Conservation (phyloP, 2,888 invertebrate species). For the Lypha dubia region DNA sequence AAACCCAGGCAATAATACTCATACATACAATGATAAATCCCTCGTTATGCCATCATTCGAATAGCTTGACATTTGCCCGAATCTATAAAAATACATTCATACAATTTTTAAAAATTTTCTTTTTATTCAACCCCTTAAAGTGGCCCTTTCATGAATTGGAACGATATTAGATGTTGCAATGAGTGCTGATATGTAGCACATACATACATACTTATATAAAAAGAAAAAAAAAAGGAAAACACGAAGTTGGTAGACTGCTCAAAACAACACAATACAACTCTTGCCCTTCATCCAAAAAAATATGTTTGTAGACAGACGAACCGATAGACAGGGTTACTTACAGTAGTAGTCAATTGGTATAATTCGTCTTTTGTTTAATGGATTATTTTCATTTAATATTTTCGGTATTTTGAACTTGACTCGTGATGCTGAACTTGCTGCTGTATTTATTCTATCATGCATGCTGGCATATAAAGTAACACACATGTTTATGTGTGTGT, state of each 20-base stretch:
- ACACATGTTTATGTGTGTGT: neutral
- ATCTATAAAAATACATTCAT: conserved; percentile 35
- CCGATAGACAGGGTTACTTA: conserved; percentile 60
- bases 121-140: conserved; percentile 61
- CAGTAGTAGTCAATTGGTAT: conserved; percentile 69
- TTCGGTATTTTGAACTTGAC: conserved; percentile 70
- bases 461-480: conserved; percentile 40
- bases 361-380: conserved; percentile 71
- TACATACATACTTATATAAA: no score
- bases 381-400: conserved; percentile 70
- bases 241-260: conserved; percentile 30
- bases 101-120: conserved; percentile 48
- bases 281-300: conserved; percentile 24
- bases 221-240: conserved; percentile 26
- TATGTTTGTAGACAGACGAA: conserved; percentile 14
- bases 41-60: conserved; percentile 59
- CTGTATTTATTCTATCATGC: conserved; percentile 49
- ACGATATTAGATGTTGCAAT: conserved; percentile 13
- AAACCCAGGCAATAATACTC: conserved; percentile 19
- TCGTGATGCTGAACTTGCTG: conserved; percentile 64
- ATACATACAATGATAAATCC: conserved; percentile 48
- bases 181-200: conserved; percentile 16
- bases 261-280: conserved; percentile 32
- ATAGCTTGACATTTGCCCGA: conserved; percentile 70
- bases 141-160: conserved; percentile 15